A percentile compares a stretch with the other conserved stretches of the same genome.
phyloP scores from a whole-genome alignment of 2,797 vertebrate species.

The Gymnopithys bicolor region DNA sequence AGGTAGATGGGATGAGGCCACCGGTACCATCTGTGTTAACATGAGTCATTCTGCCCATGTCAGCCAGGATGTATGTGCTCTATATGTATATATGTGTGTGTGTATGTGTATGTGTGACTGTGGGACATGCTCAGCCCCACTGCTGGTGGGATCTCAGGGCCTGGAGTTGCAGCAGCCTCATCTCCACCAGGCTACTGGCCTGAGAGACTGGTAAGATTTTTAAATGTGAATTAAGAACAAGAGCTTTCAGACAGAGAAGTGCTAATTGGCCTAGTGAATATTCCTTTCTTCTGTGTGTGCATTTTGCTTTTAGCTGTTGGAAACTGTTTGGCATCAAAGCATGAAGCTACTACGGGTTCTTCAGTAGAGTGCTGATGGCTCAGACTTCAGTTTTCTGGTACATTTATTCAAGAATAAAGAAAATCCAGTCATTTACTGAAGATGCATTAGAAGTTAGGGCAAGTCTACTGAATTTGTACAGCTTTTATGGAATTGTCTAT shows the following conservation, averaged over 20 bases:
- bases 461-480: background rate
- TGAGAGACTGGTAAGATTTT: background rate
- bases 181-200: background rate
- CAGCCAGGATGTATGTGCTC: background rate
- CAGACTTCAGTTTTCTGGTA: constrained; percentile 3
- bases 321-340: background rate
- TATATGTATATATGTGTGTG: background rate
- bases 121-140: background rate
- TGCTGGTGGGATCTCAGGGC: background rate
- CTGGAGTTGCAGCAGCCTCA: background rate
- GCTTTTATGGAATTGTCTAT: background rate
- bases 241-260: background rate
- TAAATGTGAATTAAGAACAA: background rate
- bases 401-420: constrained; percentile 18
- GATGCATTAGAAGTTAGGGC: background rate
- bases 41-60: background rate
- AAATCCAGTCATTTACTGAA: constrained; percentile 35
- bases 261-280: background rate
- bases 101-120: background rate
- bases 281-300: background rate
- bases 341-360: background rate
- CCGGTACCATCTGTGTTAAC: background rate
- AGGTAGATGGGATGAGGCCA: background rate
- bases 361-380: background rate
- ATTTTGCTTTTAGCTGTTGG: background rate